Evolutionary conservation across 2,797 vertebrate genomes (phyloP).

Genomic region (Schizopygopsis malacanthus): DNA sequence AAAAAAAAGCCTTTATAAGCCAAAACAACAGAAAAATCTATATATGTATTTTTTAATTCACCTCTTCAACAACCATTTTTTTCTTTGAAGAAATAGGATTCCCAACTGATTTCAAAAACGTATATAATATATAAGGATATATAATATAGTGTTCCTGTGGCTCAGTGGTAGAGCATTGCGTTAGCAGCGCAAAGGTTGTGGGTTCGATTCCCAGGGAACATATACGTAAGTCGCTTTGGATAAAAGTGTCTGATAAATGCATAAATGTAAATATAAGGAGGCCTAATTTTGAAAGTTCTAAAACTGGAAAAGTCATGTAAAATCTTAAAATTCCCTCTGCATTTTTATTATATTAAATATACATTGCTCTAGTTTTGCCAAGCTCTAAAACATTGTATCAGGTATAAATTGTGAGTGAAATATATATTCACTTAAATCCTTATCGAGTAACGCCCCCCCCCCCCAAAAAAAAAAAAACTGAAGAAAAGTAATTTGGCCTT

Average conservation of each 20-base stretch:
- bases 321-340: background rate
- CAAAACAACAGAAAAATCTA: background rate
- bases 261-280: background rate
- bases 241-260: too few relatives aligned
- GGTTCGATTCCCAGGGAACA: too few relatives aligned
- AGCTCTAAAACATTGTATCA: background rate
- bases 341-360: background rate
- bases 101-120: background rate
- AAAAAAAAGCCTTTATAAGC: background rate
- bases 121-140: background rate
- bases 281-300: background rate
- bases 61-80: background rate
- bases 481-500: background rate
- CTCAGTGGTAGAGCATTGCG: too few relatives aligned
- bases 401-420: background rate
- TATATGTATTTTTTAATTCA: too few relatives aligned
- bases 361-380: background rate
- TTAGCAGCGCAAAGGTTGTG: too few relatives aligned
- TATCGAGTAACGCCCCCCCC: too few relatives aligned
- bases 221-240: too few relatives aligned
- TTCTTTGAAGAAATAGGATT: background rate
- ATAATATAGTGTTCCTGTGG: background rate
- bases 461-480: too few relatives aligned
- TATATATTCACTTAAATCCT: too few relatives aligned
- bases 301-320: background rate